These are phyloP conservation scores for Cistogaster globosa DNA, from an alignment of 2,888 invertebrate species.

Conservation along the genomic window DNA sequence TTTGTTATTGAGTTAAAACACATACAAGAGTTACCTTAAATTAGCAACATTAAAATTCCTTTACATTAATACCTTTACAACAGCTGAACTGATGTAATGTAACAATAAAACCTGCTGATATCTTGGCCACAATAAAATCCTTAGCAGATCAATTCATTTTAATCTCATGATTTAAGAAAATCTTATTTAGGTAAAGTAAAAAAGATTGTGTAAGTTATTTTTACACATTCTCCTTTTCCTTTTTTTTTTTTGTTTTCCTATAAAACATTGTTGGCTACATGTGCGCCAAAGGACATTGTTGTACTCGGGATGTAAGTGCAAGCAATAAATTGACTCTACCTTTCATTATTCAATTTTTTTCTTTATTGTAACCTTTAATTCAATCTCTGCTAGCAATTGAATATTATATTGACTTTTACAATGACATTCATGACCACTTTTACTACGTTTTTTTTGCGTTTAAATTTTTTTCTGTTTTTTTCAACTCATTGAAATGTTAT, in stretches of 20 bases:
- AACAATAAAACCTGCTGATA: no score
- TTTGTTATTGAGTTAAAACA: no score
- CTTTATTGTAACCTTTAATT: conserved; percentile 53
- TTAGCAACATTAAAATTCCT: no score
- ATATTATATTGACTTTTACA: conserved; percentile 66
- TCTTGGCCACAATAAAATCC: no score
- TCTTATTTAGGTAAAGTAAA: background rate
- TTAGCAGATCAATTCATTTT: no score
- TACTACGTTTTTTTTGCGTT: background rate
- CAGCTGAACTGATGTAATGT: no score
- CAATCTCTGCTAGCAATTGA: conserved; percentile 48
- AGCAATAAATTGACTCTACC: background rate
- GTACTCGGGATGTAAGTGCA: background rate
- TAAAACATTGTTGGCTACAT: background rate
- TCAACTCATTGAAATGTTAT: conserved; percentile 48
- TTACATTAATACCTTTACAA: no score
- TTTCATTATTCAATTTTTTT: background rate
- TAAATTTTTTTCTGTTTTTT: conserved; percentile 15
- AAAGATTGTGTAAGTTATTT: conserved; percentile 15
- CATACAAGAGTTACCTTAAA: no score
- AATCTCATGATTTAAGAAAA: background rate
- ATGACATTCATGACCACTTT: conserved; percentile 68
- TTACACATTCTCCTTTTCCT: background rate
- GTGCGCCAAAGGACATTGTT: background rate
- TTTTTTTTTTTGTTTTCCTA: no score